These are phyloP conservation scores for Rhinichthys osculus DNA, from an alignment of 2,797 vertebrate species.

Conservation along the genomic window DNA sequence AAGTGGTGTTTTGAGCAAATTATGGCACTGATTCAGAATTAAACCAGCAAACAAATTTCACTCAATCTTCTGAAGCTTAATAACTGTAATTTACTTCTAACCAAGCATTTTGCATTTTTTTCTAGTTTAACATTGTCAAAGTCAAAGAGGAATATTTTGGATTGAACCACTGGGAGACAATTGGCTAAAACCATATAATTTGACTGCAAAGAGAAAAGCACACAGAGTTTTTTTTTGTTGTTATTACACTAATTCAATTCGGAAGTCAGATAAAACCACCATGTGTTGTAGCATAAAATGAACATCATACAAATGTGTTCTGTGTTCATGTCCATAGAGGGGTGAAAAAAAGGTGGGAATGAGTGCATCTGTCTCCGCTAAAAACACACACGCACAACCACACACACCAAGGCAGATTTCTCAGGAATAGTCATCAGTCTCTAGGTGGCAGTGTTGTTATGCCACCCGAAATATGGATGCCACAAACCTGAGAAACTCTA, in stretches of 20 bases:
- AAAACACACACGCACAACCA: slow-evolving; percentile 28
- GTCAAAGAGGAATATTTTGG: slow-evolving; percentile 24
- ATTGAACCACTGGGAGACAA: slow-evolving; percentile 38
- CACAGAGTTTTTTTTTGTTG: not conserved
- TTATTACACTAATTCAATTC: not conserved
- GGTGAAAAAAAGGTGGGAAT: slow-evolving; percentile 59
- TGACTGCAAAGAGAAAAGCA: slow-evolving; percentile 1
- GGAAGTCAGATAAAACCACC: slow-evolving; percentile 17
- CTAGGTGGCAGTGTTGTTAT: slow-evolving; percentile 92
- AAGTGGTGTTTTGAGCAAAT: slow-evolving; percentile 31
- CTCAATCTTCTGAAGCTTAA: slow-evolving; percentile 5
- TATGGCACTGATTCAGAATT: slow-evolving; percentile 16
- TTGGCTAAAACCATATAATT: slow-evolving; percentile 46
- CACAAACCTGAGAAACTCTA: slow-evolving; percentile 83
- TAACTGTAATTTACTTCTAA: slow-evolving; percentile 33
- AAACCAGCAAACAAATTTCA: slow-evolving; percentile 33
- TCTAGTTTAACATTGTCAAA: slow-evolving; percentile 1
- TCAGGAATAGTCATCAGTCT: slow-evolving; percentile 67
- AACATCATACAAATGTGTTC: slow-evolving; percentile 45
- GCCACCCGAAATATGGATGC: slow-evolving; percentile 71
- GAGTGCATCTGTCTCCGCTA: slow-evolving; percentile 54
- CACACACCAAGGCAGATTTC: slow-evolving; percentile 31
- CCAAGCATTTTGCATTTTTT: not conserved
- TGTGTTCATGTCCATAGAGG: slow-evolving; percentile 42
- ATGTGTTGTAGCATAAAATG: slow-evolving; percentile 39